phyloP scores from a whole-genome alignment of 2,113 vertebrate species.

The Vulpes ferrilata region DNA sequence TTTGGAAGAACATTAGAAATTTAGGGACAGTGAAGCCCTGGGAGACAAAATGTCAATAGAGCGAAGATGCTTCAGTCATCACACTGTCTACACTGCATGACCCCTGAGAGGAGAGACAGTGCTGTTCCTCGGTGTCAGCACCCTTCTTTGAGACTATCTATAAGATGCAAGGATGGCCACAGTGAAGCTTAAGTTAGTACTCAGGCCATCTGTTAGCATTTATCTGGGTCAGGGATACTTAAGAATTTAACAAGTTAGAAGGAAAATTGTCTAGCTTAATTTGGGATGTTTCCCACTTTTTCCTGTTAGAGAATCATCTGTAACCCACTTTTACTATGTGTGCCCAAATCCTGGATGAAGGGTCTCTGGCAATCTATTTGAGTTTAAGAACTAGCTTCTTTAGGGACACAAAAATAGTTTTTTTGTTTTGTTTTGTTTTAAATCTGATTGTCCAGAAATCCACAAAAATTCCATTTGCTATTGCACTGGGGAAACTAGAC shows the following conservation, averaged over 20 bases:
- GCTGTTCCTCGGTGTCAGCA: background rate
- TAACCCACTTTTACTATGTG: background rate
- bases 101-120: background rate
- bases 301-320: background rate
- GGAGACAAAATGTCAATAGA: background rate
- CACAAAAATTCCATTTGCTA: background rate
- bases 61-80: background rate
- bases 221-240: conserved; percentile 56
- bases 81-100: background rate
- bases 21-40: background rate
- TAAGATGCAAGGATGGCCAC: background rate
- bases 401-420: background rate
- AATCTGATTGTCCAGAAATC: background rate
- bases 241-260: conserved; percentile 42
- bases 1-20: background rate
- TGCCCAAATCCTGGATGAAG: background rate
- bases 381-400: conserved; percentile 17
- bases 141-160: background rate
- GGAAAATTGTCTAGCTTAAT: background rate
- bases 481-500: conserved; percentile 4
- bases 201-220: conserved; percentile 47
- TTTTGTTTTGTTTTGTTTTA: background rate
- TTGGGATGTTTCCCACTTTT: background rate
- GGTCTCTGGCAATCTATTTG: background rate
- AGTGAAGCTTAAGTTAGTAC: background rate